Conservation (phyloP, 2,888 invertebrate genomes). For the Rhyacophila evoluta region DNA sequence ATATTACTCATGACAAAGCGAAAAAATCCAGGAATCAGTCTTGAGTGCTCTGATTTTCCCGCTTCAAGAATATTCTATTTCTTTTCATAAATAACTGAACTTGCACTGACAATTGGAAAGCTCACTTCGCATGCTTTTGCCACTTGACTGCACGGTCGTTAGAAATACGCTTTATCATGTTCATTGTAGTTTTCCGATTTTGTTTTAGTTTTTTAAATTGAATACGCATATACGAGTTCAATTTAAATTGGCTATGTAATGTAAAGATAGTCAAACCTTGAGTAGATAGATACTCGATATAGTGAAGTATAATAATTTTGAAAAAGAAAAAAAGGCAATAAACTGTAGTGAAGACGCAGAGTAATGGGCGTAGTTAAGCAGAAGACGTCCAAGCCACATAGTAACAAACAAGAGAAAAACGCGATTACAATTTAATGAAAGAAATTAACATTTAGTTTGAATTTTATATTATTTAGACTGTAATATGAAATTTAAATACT, state of each 20-base stretch:
- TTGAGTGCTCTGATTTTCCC: not conserved
- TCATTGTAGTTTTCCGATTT: not conserved
- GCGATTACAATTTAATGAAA: too few relatives aligned
- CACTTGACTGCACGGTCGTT: not conserved
- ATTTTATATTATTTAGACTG: too few relatives aligned
- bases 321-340: too few relatives aligned
- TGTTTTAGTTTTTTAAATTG: not conserved
- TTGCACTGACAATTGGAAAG: not conserved
- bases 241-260: not conserved
- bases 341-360: too few relatives aligned
- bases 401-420: too few relatives aligned
- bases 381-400: too few relatives aligned
- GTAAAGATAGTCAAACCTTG: not conserved
- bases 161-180: not conserved
- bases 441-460: too few relatives aligned
- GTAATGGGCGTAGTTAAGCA: too few relatives aligned
- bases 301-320: too few relatives aligned
- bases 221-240: too few relatives aligned
- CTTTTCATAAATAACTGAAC: not conserved
- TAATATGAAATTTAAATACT: too few relatives aligned
- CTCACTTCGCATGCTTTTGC: not conserved
- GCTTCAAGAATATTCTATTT: not conserved
- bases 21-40: not conserved
- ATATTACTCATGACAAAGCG: not conserved
- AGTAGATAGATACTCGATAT: not conserved